Base-by-base conservation (phyloP, 1,140 invertebrate species). In the Caenorhabditis latens region DNA sequence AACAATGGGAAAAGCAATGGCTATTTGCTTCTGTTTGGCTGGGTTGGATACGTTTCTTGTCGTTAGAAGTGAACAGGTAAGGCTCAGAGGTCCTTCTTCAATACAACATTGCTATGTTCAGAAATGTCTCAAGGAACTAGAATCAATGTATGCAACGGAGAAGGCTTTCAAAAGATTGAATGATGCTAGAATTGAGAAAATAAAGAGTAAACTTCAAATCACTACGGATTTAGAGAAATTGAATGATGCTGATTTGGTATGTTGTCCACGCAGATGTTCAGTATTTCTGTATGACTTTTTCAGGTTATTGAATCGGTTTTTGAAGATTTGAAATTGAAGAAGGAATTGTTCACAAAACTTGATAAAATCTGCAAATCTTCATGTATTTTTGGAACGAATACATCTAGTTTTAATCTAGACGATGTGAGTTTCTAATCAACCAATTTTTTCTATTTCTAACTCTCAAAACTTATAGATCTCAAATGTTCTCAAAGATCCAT, bases 301-400 rank as follows among this genome's bases (percentile, higher is more conserved):
- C 83, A 93, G 93, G 90, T 93, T 4, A 91, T 93, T 83, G 93
- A 93, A 89, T 93, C 93, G 42, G 93, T 93, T 19, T 93, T 90
- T 90, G 93, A 93, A 86, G 91, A 93, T 83, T 71, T 93, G 82
- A 85, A 90, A 16, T 67, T 93, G 86, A 93, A 93, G 85, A 90
- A 90, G 65, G 91, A 93, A 21, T 90, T 93, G 1, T 93, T 93
- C 90, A 84, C 79, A 11, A 92, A 90, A 65, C 86, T 93, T 61
- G 93, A 93, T 84, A 88, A 89, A 83, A 90, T 93, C 13, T 93
- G 92, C 87, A 91, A 92, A 86, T 88, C 90, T 48, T 87, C 89
- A 7, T 89, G 92, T 2, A 84, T 93, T 11, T 85, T 93, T 7
- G 93, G 92, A 86, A 89, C 91, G 9, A 93, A 93, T 79, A 93